Base-by-base conservation (phyloP, 2,797 vertebrate genomes). In the Cirrhinus molitorella region DNA sequence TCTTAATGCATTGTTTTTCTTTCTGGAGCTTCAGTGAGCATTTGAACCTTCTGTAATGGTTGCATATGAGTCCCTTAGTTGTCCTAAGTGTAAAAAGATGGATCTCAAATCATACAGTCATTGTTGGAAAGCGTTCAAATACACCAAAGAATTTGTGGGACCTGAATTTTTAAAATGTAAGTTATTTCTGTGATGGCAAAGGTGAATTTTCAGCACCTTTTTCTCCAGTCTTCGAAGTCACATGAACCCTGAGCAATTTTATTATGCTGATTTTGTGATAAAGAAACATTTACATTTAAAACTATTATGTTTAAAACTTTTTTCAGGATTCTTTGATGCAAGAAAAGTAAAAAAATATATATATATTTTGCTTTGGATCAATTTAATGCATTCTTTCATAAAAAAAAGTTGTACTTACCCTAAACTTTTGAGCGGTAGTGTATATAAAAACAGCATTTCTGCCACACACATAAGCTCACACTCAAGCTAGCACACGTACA, bases 401-500 rank as follows among this genome's bases (percentile, higher is more conserved):
- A 25, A 45, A 68, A 12, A 11, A n/a, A 40, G 2, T 3, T 0
- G 5, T 1, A 3, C 4, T n/a, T 13, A 6, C 4, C 11, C 5
- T 21, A 25, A 47, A 47, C n/a, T 4, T 17, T 70, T 47, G 8
- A 71, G 23, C 4, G 8, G 4, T 40, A 21, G 19, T 71, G 14
- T 47, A 28, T 13, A 68, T 43, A 13, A 19, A 65, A 80, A 47
- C 12, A 53, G 16, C 5, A 13, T 40, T 66, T 37, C 66, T n/a
- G 19, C n/a, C 53, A 55, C 47, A 80, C 55, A 43, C 63, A 45
- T 63, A 53, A 13, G 34, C 40, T 37, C 47, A 75, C 43, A 57
- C 47, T 40, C 68, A n/a, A n/a, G n/a, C n/a, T n/a, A n/a, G n/a
- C n/a, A n/a, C n/a, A n/a, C n/a, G n/a, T n/a, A 45, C 16, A 34